Evolutionary conservation across 2,113 vertebrate species (phyloP), one percentile per base, ranked within the genome.

Genomic region (Nerophis lumbriciformis): DNA sequence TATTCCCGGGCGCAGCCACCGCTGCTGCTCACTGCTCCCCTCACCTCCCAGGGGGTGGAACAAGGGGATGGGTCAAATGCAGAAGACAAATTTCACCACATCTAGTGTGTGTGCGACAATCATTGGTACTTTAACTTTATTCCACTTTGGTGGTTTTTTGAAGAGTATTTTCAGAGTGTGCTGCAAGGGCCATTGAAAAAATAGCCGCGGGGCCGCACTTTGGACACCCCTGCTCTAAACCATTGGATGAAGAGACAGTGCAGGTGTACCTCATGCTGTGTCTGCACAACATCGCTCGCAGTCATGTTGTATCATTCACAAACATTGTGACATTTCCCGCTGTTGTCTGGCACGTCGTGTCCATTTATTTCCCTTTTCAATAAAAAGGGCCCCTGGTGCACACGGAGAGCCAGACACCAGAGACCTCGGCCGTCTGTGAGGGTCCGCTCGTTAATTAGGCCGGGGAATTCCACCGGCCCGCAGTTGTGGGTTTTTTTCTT

Each of bases 391-490:
- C 85, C 87, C 59, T 62, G 69, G 83, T 67, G 71, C 79, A 68
- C 52, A 37, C 38, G 12, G 42, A 60, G 76, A 84, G 81, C 86
- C 82, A 89, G 87, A 88, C 88, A 78, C 75, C 67, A 70, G 83
- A 85, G 85, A 83, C 81, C 81, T 79, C 78, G 82, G 76, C 85
- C 82, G 88, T 89, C 89, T 89, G 90, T 86, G 85, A 83, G 82
- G 82, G 86, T 87, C 87, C 87, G 71, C 87, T 90, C 82, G 83
- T 85, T 91, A 91, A 92, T 92, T 91, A 92, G 90, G 86, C 88
- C 81, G 72, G 90, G 89, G 90, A 91, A 90, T 90, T 90, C 87
- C 81, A 85, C 68, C 66, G 83, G 85, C 85, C 83, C 82, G 61
- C 68, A 28, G 28, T 28, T 28, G 28, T 28, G 28, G 28, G 76